A percentile compares a stretch with the other conserved stretches of the same genome.
phyloP scores from a whole-genome alignment of 2,113 vertebrate species.

The Laterallus jamaicensis region DNA sequence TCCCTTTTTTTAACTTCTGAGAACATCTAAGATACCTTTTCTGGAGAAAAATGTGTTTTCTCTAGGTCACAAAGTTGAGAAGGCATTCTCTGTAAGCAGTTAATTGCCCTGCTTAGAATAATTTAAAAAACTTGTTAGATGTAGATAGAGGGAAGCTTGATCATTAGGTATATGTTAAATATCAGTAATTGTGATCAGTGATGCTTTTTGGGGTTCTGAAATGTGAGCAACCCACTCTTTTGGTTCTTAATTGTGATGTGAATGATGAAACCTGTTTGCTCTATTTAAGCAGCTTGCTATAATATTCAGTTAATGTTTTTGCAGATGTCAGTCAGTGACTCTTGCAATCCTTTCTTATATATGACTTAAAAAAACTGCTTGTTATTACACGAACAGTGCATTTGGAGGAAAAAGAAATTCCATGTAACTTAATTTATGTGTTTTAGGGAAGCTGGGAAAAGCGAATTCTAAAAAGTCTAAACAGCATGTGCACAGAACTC shows the following conservation, averaged over 20 bases:
- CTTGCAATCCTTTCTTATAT: background rate
- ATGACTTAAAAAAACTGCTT: background rate
- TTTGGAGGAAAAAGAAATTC: background rate
- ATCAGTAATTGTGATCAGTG: background rate
- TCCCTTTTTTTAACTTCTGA: background rate
- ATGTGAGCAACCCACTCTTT: background rate
- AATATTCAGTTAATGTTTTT: background rate
- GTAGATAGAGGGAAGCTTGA: background rate
- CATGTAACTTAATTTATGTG: background rate
- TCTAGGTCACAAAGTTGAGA: background rate
- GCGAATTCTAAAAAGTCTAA: constrained; percentile 94
- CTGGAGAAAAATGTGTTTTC: background rate
- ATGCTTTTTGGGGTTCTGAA: background rate
- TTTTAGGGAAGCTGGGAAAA: constrained; percentile 95
- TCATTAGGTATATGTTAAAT: background rate
- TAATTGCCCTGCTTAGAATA: background rate
- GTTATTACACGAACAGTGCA: background rate
- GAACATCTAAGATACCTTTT: background rate
- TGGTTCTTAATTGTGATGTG: background rate
- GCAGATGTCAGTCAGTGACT: background rate
- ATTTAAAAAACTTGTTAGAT: background rate
- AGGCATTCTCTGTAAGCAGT: background rate
- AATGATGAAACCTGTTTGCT: background rate
- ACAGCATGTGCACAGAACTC: constrained; percentile 96
- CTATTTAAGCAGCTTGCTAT: background rate